Conservation (phyloP, 2,113 vertebrate genomes). For the Limnothrissa miodon region DNA sequence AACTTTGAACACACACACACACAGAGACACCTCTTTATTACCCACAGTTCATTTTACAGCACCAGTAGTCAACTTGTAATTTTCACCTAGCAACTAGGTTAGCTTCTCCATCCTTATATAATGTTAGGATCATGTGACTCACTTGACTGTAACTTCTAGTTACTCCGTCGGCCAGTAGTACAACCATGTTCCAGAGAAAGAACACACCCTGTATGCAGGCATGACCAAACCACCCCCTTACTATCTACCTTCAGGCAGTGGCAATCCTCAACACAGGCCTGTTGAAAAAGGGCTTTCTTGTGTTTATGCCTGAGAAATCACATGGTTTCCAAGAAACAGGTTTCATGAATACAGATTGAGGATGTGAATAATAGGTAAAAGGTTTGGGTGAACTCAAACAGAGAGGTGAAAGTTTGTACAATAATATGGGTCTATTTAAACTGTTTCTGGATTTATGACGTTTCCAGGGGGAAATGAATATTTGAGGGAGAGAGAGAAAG, state of each 20-base stretch:
- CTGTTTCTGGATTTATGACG: constrained; percentile 60
- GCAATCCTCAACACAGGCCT: constrained; percentile 44
- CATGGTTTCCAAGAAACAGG: constrained; percentile 62
- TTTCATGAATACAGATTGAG: constrained; percentile 45
- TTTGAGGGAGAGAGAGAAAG: constrained; percentile 22
- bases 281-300: constrained; percentile 57
- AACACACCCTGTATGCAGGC: constrained; percentile 63
- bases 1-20: constrained; percentile 6
- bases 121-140: constrained; percentile 44
- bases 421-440: constrained; percentile 67
- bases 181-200: constrained; percentile 49
- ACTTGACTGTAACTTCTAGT: constrained; percentile 52
- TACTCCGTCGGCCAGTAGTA: constrained; percentile 38
- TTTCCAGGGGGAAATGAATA: constrained; percentile 49
- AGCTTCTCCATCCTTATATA: constrained; percentile 18
- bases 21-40: not conserved
- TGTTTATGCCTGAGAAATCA: constrained; percentile 49
- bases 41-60: constrained; percentile 6
- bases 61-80: constrained; percentile 15
- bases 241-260: constrained; percentile 47
- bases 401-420: constrained; percentile 42
- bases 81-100: not conserved
- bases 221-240: constrained; percentile 54
- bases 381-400: constrained; percentile 44
- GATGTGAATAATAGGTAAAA: constrained; percentile 67